Evolutionary conservation across 2,113 vertebrate genomes (phyloP).

Genomic region (Bubalus kerabau): DNA sequence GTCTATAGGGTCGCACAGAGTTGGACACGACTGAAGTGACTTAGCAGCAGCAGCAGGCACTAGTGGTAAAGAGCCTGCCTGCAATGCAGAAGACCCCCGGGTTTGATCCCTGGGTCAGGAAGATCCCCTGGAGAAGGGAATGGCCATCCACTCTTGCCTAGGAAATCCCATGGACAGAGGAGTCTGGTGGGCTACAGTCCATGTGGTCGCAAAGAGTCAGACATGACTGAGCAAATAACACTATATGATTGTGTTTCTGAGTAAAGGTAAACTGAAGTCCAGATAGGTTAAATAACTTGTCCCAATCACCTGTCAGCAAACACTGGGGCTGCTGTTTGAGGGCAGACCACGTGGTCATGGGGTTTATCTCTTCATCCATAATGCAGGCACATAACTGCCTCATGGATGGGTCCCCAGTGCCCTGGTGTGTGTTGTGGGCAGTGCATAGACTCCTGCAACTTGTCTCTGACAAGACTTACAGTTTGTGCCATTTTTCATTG

Average conservation of each 20-base stretch:
- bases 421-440: neutral
- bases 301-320: neutral
- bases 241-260: neutral
- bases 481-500: neutral
- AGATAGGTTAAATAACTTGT: neutral
- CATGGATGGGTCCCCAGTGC: neutral
- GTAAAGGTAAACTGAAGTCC: neutral
- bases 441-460: neutral
- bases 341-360: fast-evolving
- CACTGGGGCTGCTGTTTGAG: neutral
- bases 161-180: neutral
- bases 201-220: neutral
- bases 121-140: neutral
- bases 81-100: neutral
- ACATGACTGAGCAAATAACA: neutral
- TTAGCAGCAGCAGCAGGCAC: neutral
- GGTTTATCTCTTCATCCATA: fast-evolving
- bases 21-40: no score
- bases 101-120: neutral
- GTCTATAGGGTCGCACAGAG: no score
- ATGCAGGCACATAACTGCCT: fast-evolving
- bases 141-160: neutral
- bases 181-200: neutral
- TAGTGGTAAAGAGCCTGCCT: neutral
- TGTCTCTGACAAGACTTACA: neutral